Evolutionary conservation across 2,113 vertebrate genomes (phyloP).

Genomic region (Phalacrocorax pelagicus): DNA sequence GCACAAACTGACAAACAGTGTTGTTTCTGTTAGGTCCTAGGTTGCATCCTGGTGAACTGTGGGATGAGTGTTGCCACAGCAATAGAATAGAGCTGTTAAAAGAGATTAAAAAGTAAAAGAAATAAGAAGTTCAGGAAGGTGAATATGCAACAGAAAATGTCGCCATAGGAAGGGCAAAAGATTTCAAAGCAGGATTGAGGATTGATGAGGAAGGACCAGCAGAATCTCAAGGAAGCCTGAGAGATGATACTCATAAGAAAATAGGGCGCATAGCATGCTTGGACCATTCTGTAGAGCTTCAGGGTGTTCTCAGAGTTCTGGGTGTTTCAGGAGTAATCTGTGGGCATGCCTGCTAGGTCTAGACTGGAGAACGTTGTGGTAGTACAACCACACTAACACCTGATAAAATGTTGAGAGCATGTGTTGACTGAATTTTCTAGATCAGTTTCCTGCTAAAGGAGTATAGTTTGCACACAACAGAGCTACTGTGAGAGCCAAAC

Average conservation of each 20-base stretch:
- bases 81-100: background rate
- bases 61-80: background rate
- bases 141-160: background rate
- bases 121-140: background rate
- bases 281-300: background rate
- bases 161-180: background rate
- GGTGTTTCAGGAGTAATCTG: background rate
- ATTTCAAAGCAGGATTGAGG: background rate
- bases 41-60: background rate
- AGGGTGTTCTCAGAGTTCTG: background rate
- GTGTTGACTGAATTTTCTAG: background rate
- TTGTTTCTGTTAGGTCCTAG: background rate
- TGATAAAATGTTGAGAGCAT: background rate
- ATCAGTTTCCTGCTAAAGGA: background rate
- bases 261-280: background rate
- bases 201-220: background rate
- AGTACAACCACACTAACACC: background rate
- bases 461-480: background rate
- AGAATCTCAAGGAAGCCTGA: background rate
- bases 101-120: background rate
- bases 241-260: background rate
- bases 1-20: background rate
- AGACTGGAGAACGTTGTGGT: background rate
- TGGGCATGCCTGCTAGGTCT: background rate
- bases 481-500: background rate